Percentiles rank a stretch among this genome's conserved stretches.
These are phyloP conservation scores for Cristatella mucedo DNA, from an alignment of 2,888 invertebrate genomes.

Conservation along the genomic window DNA sequence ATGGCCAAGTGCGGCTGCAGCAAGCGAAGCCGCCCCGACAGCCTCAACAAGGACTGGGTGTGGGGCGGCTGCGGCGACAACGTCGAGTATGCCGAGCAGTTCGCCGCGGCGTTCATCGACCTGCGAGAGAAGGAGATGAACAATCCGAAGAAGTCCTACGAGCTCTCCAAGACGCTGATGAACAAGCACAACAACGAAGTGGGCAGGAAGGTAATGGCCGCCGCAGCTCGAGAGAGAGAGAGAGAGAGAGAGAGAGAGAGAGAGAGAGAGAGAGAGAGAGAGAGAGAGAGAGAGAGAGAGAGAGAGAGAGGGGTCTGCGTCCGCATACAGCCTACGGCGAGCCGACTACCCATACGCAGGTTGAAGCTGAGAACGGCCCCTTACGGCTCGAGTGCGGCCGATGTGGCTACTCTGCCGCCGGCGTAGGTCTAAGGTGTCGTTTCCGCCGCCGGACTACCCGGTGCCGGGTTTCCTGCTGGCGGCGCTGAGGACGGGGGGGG, in stretches of 20 bases:
- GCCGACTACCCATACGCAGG: too few species aligned
- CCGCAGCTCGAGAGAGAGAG: constrained; percentile 9
- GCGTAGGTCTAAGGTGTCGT: too few species aligned
- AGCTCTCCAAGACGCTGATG: constrained; percentile 72
- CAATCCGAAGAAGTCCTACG: constrained; percentile 62
- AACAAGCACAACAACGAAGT: constrained; percentile 96
- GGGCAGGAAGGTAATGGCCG: constrained; percentile 64
- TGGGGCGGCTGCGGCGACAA: constrained; percentile 99
- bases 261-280: too few species aligned
- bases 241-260: too few species aligned
- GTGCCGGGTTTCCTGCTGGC: too few species aligned
- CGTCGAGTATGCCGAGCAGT: constrained; percentile 66
- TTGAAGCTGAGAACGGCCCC: too few species aligned
- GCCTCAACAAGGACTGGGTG: constrained; percentile 75
- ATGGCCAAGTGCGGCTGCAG: constrained; percentile 79
- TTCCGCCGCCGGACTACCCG: too few species aligned
- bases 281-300: constrained; percentile 9
- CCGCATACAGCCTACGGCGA: too few species aligned
- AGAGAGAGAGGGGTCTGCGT: not conserved
- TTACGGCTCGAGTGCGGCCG: too few species aligned
- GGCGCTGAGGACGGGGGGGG: too few species aligned
- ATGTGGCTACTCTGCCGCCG: too few species aligned
- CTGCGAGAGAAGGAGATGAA: constrained; percentile 61
- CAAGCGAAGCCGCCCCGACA: constrained; percentile 59
- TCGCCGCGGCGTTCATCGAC: constrained; percentile 84